Evolutionary conservation across 2,113 vertebrate genomes (phyloP), one percentile per base, ranked within the genome.

Genomic region (Serilophus lunatus): DNA sequence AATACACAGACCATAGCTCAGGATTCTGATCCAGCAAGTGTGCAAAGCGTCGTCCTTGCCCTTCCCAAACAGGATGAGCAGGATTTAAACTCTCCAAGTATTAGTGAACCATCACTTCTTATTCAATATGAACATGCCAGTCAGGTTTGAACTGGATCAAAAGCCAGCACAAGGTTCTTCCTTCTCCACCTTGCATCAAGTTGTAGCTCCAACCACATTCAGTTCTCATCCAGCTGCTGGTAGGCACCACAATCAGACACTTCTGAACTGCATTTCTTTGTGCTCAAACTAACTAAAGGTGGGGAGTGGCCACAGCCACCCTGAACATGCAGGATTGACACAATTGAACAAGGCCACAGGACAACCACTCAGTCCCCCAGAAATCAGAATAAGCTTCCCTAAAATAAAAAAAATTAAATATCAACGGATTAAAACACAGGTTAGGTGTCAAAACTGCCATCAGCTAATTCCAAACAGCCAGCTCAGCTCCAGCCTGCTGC

Each of bases 281-380:
- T 36, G 82, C 54, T 93, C 68, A 25, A 77, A 71, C 59, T 47
- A 65, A 26, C 50, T 50, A 51, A 36, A 54, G 81, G 66, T 40
- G 74, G 88, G 65, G 85, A 75, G 82, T 6, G 68, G 80, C 82
- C 5, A 2, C 76, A 49, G 82, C 82, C 79, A 51, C 96, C 77
- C 60, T 60, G 90, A 53, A 75, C 63, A 57, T 57, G 86, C 86
- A 71, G 50, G 26, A 45, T 5, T 18, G 84, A 95, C 92, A 77
- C 88, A 53, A 63, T 26, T 47, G 63, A 80, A 83, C 93, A 94
- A 95, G 93, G 90, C 91, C 95, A 95, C 82, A 74, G 83, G 84
- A 95, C 70, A 74, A 93, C 59, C 66, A 50, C 61, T 59, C 66
- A 64, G 49, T 15, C 25, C 40, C 54, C 87, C 59, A 56, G 25